Evolutionary conservation across 2,888 invertebrate genomes (phyloP).

Genomic region (Teleogryllus oceanicus): DNA sequence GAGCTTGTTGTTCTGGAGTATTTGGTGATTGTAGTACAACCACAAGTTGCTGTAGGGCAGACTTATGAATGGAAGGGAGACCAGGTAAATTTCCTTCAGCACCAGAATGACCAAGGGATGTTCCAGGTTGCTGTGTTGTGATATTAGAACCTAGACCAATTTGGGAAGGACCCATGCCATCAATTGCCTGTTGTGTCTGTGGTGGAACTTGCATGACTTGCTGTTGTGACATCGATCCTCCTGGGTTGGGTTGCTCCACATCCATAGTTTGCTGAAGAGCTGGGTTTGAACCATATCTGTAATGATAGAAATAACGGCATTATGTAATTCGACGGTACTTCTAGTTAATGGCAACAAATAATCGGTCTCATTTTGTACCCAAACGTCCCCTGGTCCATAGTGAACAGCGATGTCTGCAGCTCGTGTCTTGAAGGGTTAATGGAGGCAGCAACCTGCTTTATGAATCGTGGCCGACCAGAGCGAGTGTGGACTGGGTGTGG

Average conservation of each 20-base stretch:
- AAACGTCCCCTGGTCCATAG: slow-evolving; percentile 51
- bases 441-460: no score
- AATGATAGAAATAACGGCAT: slow-evolving; percentile 4
- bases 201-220: slow-evolving; percentile 54
- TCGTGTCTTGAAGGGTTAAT: slow-evolving; percentile 27
- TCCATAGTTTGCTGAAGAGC: slow-evolving; percentile 49
- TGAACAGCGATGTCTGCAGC: slow-evolving; percentile 47
- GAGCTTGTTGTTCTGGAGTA: slow-evolving; percentile 87
- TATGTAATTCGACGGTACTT: no score
- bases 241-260: slow-evolving; percentile 46
- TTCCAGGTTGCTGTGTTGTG: slow-evolving; percentile 36
- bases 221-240: slow-evolving; percentile 50
- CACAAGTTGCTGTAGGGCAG: slow-evolving; percentile 81
- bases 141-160: slow-evolving; percentile 26
- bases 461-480: no score
- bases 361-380: slow-evolving; percentile 42
- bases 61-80: slow-evolving; percentile 49
- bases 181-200: slow-evolving; percentile 48
- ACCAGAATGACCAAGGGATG: slow-evolving; percentile 35
- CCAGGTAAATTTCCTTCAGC: slow-evolving; percentile 25
- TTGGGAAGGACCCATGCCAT: slow-evolving; percentile 27
- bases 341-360: no score
- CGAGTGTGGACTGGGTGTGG: no score
- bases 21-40: slow-evolving; percentile 85
- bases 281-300: slow-evolving; percentile 47